A percentile compares a stretch with the other conserved stretches of the same genome.
Evolutionary conservation across 2,113 vertebrate genomes (phyloP).

Genomic region (Strix aluco): DNA sequence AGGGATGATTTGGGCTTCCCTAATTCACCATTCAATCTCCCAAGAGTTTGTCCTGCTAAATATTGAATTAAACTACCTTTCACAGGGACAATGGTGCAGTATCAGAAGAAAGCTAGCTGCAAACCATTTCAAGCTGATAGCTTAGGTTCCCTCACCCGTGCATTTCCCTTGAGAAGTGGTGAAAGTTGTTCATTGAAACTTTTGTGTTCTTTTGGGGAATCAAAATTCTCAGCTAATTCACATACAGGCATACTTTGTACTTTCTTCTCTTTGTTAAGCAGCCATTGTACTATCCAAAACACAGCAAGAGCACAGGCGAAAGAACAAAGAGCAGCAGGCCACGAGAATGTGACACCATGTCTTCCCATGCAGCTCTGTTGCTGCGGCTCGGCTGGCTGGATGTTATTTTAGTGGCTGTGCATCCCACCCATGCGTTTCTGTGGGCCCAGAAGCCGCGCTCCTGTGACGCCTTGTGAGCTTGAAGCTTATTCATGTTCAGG

Average conservation of each 20-base stretch:
- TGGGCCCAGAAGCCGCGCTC: conserved; percentile 47
- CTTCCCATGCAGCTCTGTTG: conserved; percentile 50
- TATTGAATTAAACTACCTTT: not conserved
- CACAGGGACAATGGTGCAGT: not conserved
- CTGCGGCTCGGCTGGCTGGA: not conserved
- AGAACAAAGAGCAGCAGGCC: conserved; percentile 66
- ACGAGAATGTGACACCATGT: conserved; percentile 20
- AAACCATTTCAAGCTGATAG: not conserved
- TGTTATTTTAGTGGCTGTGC: conserved; percentile 64
- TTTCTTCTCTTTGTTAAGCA: not conserved
- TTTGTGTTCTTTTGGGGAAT: not conserved
- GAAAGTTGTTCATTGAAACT: not conserved
- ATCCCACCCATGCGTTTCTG: conserved; percentile 65
- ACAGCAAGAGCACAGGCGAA: not conserved
- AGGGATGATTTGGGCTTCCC: not conserved
- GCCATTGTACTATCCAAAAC: not conserved
- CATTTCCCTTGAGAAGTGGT: not conserved
- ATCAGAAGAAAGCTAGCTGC: not conserved
- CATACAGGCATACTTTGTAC: not conserved
- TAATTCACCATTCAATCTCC: not conserved
- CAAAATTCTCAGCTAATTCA: not conserved
- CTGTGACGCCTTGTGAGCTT: conserved; percentile 61
- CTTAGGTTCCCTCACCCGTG: not conserved
- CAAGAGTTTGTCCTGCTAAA: not conserved
- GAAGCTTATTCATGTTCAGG: conserved; percentile 80